Base-by-base conservation (phyloP, 2,888 invertebrate species). In the Stenodera caucasica region DNA sequence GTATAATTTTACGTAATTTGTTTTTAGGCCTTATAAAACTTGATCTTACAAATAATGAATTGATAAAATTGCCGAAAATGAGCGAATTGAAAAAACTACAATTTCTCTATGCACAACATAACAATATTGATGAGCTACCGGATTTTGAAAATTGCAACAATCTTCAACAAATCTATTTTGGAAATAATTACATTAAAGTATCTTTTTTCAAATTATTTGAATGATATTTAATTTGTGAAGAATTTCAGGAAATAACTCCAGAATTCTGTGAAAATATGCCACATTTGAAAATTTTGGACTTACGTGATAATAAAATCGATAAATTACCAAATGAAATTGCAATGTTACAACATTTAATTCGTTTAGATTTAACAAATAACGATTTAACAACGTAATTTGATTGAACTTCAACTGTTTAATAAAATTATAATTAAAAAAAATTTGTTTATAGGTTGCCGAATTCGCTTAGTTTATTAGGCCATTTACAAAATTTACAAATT, bases 311-410 rank as follows among this genome's bases (percentile, higher is more conserved):
- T 80, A 88, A 91, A 80, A 83, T 96, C 49, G 84, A 85, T 72
- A 77, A 82, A 61, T 77, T 96, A 61, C 95, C 96, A 0, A 89
- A 92, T 65, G 90, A 93, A 78, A 87, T 95, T 71, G 86, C 88
- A 12, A 80, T 89, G 63, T 78, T 95, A 57, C 86, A 91, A 70
- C 88, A 88, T 70, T 81, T 96, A 50, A 90, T 91, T 72, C 85
- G 94, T 67, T 84, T 96, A 52, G 95, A 96, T 82, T 80, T 96
- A 58, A 90, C 91, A 9, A 93, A 93, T 79, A 96, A 96, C 77
- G 77, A 77, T 58, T 64, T 90, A 37, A 80, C 76, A 57, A 75
- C 70, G 81, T 81, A 72, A 75, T 72, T 70, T 40, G 18, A n/a
- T n/a, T n/a, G n/a, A n/a, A n/a, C n/a, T n/a, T n/a, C n/a, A n/a